These are phyloP conservation scores for Microplitis manilae DNA, from an alignment of 2,888 invertebrate genomes.

Conservation along the genomic window DNA sequence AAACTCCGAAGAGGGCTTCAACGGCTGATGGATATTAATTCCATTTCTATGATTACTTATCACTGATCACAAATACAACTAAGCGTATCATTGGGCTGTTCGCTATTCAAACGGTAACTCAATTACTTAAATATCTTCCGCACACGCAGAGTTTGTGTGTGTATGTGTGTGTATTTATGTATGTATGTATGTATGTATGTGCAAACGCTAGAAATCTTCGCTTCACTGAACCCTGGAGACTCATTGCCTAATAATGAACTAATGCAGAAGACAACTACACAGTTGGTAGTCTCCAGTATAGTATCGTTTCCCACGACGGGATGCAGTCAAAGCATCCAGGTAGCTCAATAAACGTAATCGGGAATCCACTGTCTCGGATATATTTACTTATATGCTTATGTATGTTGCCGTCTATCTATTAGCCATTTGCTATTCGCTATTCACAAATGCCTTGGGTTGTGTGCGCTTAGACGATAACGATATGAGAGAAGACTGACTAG, in stretches of 20 bases:
- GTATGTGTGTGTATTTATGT: background rate
- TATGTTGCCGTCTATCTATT: constrained; percentile 11
- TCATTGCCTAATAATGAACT: constrained; percentile 28
- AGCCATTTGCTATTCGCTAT: background rate
- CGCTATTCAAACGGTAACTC: constrained; percentile 8
- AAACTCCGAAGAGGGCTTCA: too few relatives aligned
- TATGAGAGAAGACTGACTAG: constrained; percentile 16
- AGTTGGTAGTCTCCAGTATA: background rate
- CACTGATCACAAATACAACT: background rate
- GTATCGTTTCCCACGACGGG: constrained; percentile 44
- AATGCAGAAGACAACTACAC: constrained; percentile 13
- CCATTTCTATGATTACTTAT: background rate
- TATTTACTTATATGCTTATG: constrained; percentile 28
- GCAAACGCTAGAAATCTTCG: constrained; percentile 25
- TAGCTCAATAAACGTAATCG: constrained; percentile 37
- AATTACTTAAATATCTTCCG: background rate
- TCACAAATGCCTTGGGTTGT: background rate
- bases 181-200: background rate
- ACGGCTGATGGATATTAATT: background rate
- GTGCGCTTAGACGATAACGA: constrained; percentile 20
- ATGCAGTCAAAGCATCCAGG: constrained; percentile 29
- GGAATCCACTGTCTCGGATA: constrained; percentile 17
- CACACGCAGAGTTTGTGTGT: background rate
- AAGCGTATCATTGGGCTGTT: constrained; percentile 2
- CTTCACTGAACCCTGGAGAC: constrained; percentile 1